A percentile compares a stretch with the other conserved stretches of the same genome.
These are phyloP conservation scores for Ascidia mentula DNA, from an alignment of 23 tunicate species.

Conservation along the genomic window DNA sequence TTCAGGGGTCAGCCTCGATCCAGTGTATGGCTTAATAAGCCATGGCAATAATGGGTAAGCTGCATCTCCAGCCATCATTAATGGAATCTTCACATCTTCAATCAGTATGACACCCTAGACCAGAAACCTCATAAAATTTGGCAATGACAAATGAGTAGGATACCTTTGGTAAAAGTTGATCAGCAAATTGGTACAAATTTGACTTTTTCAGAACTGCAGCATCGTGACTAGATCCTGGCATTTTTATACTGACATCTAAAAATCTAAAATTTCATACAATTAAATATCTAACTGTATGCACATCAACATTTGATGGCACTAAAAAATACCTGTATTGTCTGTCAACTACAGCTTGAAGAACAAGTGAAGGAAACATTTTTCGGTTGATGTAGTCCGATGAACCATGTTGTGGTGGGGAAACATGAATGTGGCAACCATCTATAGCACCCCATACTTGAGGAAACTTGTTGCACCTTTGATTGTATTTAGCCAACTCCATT, in stretches of 20 bases:
- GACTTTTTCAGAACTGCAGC: slow-evolving; percentile 25
- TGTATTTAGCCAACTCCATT: slow-evolving; percentile 16
- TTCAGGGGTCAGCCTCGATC: background rate
- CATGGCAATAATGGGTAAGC: slow-evolving; percentile 14
- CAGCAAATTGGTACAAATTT: slow-evolving; percentile 1
- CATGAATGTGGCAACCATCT: slow-evolving; percentile 41
- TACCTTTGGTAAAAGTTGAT: background rate
- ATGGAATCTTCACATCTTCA: background rate
- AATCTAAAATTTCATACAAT: background rate
- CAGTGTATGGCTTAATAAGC: slow-evolving; percentile 4
- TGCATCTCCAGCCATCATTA: background rate
- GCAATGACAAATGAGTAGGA: no score
- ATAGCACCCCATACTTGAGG: slow-evolving; percentile 42
- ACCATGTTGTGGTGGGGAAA: slow-evolving; percentile 28
- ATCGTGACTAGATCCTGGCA: slow-evolving; percentile 36
- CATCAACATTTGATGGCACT: background rate
- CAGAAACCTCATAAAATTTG: no score
- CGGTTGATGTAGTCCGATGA: slow-evolving; percentile 33
- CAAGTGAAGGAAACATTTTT: slow-evolving; percentile 24
- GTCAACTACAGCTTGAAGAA: slow-evolving; percentile 48
- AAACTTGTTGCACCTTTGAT: slow-evolving; percentile 8
- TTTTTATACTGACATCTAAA: slow-evolving; percentile 7
- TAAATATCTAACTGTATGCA: background rate
- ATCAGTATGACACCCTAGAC: background rate
- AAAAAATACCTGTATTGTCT: slow-evolving; percentile 26